A percentile compares a stretch with the other conserved stretches of the same genome.
These are phyloP conservation scores for Pinna nobilis DNA, from an alignment of 1,140 invertebrate species.

Conservation along the genomic window DNA sequence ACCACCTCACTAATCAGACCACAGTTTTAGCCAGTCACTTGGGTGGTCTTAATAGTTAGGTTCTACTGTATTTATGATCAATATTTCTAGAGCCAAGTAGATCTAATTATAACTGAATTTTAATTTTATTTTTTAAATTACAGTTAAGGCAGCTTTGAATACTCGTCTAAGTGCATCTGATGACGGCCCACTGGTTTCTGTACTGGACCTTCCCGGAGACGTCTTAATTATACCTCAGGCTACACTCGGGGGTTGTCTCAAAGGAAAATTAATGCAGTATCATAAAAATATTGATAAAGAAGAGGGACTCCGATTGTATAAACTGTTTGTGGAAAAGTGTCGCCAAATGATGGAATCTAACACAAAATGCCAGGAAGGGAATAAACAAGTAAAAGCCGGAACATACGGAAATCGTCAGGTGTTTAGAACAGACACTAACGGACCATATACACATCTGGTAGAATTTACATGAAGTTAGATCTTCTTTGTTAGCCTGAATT, in stretches of 20 bases:
- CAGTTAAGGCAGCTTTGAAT: conserved; percentile 71
- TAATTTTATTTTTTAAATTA: conserved; percentile 42
- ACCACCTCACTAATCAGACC: too few species aligned
- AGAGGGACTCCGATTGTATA: conserved; percentile 70
- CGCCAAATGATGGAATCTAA: conserved; percentile 49
- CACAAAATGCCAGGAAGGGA: conserved; percentile 47
- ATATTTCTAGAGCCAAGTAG: too few species aligned
- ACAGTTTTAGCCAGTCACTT: too few species aligned
- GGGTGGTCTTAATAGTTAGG: too few species aligned
- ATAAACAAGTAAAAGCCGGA: conserved; percentile 65
- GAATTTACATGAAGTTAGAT: conserved; percentile 59
- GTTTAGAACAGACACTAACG: conserved; percentile 74
- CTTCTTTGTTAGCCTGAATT: neutral
- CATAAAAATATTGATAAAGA: conserved; percentile 74
- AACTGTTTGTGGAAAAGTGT: conserved; percentile 66
- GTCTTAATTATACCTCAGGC: conserved; percentile 76
- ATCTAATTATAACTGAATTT: neutral
- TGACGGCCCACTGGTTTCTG: conserved; percentile 63
- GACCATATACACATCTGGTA: conserved; percentile 75
- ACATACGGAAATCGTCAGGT: conserved; percentile 76
- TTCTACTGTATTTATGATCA: too few species aligned
- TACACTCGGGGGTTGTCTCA: conserved; percentile 75
- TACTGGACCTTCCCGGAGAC: conserved; percentile 72
- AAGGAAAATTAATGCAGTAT: conserved; percentile 76
- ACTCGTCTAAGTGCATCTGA: conserved; percentile 66